These are phyloP conservation scores for Phataginus tetradactyla DNA, from an alignment of 2,797 vertebrate genomes.

Conservation along the genomic window DNA sequence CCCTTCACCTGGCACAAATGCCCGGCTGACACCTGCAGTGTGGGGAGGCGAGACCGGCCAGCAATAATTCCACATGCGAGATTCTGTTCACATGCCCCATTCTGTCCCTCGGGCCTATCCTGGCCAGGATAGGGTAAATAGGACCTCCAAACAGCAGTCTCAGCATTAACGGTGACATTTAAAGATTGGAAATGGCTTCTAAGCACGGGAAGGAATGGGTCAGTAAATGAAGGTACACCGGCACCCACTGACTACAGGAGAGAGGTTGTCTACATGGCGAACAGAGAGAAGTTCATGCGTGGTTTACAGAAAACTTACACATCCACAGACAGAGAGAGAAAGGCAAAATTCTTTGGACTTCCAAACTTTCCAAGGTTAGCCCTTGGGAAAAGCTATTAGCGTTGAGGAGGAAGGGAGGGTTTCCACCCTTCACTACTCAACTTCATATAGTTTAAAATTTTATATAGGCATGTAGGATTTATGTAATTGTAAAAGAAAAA, in stretches of 20 bases:
- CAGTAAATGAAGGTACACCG: background rate
- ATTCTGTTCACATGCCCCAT: no score
- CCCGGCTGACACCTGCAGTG: fast-evolving
- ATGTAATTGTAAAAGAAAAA: background rate
- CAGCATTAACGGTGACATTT: background rate
- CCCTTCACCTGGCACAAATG: background rate
- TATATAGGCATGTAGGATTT: fast-evolving
- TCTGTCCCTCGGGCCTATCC: background rate
- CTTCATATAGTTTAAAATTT: fast-evolving
- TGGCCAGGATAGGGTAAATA: fast-evolving
- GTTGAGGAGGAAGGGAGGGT: fast-evolving
- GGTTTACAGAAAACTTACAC: background rate
- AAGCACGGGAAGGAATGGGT: background rate
- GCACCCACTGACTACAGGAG: fast-evolving
- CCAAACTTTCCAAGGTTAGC: background rate
- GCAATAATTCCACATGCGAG: no score
- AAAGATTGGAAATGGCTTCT: background rate
- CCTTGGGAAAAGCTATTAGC: background rate
- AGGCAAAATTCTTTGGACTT: background rate
- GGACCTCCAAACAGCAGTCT: fast-evolving
- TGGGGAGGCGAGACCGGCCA: fast-evolving
- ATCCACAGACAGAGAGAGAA: background rate
- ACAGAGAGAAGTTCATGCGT: background rate
- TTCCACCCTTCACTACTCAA: fast-evolving
- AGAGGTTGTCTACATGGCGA: fast-evolving